Conservation (phyloP, 2,797 vertebrate species). For the Bucorvus abyssinicus region DNA sequence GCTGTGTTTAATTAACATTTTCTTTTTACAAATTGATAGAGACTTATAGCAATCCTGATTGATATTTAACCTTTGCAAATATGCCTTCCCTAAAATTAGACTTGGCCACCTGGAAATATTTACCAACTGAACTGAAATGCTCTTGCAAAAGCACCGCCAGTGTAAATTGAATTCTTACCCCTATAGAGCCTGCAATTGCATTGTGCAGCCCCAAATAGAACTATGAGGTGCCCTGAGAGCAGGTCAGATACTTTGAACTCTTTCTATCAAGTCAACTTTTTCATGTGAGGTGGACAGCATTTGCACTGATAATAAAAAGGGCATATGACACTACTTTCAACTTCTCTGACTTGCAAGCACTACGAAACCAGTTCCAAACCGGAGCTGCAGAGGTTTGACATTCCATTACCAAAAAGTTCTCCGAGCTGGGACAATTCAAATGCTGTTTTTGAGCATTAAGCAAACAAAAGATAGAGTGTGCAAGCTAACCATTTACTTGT, state of each 20-base stretch:
- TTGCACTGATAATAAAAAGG: conserved; percentile 19
- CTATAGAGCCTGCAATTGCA: not conserved
- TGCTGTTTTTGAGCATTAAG: not conserved
- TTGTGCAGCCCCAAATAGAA: not conserved
- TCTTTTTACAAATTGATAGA: conserved; percentile 42
- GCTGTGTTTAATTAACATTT: conserved; percentile 41
- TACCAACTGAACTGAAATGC: conserved; percentile 57
- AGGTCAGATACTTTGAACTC: conserved; percentile 62
- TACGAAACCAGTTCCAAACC: not conserved
- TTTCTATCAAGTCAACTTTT: conserved; percentile 40
- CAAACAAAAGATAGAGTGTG: not conserved
- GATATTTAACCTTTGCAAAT: conserved; percentile 68
- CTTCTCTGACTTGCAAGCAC: not conserved
- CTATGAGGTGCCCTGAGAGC: conserved; percentile 28
- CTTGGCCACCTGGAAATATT: conserved; percentile 70
- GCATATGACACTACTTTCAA: not conserved
- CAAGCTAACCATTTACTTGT: not conserved
- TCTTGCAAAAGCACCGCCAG: conserved; percentile 28
- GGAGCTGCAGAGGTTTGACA: not conserved
- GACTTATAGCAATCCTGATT: conserved; percentile 55
- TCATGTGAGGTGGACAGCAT: not conserved
- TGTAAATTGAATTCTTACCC: conserved; percentile 33
- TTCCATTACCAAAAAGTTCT: not conserved
- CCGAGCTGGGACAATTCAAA: not conserved
- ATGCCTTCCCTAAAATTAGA: conserved; percentile 72